phyloP scores from a whole-genome alignment of 2,888 invertebrate genomes.

The Ecliptopera silaceata region DNA sequence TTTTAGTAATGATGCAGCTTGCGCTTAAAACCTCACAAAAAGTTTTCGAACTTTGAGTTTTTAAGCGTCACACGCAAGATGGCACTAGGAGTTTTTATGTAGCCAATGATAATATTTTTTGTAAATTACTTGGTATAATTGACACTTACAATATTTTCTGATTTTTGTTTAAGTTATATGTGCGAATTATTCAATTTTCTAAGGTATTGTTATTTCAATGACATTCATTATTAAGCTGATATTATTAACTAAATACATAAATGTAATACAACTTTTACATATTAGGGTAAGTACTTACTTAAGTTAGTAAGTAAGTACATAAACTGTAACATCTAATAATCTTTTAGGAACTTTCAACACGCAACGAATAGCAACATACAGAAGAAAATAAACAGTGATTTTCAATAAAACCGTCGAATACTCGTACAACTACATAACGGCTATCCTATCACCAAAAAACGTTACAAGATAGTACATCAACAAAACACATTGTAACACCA shows the following conservation, averaged over 20 bases:
- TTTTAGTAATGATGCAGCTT: background rate
- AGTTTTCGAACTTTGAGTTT: background rate
- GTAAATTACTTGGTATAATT: background rate
- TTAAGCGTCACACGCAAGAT: background rate
- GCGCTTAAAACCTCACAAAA: background rate
- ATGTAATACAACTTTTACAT: too few relatives aligned
- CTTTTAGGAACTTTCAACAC: too few relatives aligned
- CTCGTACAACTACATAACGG: conserved; percentile 12
- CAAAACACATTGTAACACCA: conserved; percentile 28
- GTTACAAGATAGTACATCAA: conserved; percentile 20
- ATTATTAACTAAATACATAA: too few relatives aligned
- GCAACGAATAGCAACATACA: background rate
- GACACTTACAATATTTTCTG: too few relatives aligned
- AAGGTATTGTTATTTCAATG: too few relatives aligned
- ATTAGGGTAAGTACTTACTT: too few relatives aligned
- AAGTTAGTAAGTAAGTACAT: too few relatives aligned
- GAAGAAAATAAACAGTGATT: background rate
- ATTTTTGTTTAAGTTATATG: too few relatives aligned
- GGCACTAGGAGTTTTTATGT: background rate
- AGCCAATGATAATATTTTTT: background rate
- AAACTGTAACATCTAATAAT: too few relatives aligned
- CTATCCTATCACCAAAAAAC: conserved; percentile 23
- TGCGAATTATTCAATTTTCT: too few relatives aligned
- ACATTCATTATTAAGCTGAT: too few relatives aligned
- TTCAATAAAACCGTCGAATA: background rate